Conservation (phyloP, 2,113 vertebrate genomes). For the Pseudonaja textilis region DNA sequence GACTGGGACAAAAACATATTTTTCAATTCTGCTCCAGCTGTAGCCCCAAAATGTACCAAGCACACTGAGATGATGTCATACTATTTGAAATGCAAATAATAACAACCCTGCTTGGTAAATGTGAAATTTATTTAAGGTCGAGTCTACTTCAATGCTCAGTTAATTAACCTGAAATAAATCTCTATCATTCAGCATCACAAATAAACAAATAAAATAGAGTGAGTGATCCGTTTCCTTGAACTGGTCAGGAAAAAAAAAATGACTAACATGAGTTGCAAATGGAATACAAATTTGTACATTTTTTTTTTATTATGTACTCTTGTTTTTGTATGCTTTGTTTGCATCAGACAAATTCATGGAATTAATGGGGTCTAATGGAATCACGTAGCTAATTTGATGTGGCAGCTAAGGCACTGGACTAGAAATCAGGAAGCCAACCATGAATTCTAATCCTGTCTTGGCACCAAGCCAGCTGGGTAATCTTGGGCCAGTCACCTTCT, state of each 20-base stretch:
- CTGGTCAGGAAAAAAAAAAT: not conserved
- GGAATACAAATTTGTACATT: not conserved
- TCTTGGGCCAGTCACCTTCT: not conserved
- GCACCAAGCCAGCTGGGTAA: not conserved
- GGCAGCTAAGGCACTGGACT: not conserved
- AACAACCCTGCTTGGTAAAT: not conserved
- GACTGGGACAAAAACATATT: not conserved
- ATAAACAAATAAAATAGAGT: not conserved
- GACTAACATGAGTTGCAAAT: not conserved
- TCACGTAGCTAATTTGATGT: not conserved
- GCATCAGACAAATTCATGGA: not conserved
- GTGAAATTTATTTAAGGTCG: not conserved
- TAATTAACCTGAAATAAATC: not conserved
- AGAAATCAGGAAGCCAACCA: not conserved
- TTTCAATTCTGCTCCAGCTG: not conserved
- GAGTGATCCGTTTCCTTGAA: not conserved
- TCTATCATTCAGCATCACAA: not conserved
- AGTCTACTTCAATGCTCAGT: not conserved
- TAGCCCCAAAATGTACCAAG: not conserved
- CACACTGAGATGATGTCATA: not conserved
- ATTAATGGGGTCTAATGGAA: not conserved
- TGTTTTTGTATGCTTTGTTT: not conserved
- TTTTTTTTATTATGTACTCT: not conserved
- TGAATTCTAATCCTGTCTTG: not conserved
- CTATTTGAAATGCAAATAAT: not conserved